These are phyloP conservation scores for Hemiprocne comata DNA, from an alignment of 2,113 vertebrate genomes.

Conservation along the genomic window DNA sequence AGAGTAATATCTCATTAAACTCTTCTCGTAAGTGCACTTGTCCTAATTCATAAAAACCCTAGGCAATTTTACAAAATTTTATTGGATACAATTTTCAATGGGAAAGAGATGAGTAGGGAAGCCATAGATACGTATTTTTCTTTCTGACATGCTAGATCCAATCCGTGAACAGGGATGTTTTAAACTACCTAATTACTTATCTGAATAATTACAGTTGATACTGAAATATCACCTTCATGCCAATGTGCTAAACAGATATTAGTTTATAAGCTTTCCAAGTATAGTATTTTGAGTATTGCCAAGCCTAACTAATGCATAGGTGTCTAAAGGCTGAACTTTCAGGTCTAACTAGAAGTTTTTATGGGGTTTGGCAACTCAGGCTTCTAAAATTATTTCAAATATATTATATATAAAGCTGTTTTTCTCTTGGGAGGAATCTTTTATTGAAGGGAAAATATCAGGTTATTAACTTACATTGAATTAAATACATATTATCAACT, in stretches of 20 bases:
- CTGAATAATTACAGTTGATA: not conserved
- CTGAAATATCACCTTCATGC: not conserved
- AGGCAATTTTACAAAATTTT: not conserved
- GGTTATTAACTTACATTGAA: not conserved
- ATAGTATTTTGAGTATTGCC: not conserved
- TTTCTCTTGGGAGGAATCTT: not conserved
- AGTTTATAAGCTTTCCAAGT: not conserved
- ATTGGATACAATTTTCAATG: not conserved
- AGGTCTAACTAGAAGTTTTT: not conserved
- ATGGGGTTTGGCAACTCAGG: not conserved
- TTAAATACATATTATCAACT: not conserved
- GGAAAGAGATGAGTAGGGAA: not conserved
- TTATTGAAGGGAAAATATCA: not conserved
- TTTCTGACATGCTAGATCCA: not conserved
- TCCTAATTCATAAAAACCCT: not conserved
- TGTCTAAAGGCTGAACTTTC: not conserved
- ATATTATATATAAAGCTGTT: not conserved
- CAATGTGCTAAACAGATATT: not conserved
- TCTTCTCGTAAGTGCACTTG: not conserved
- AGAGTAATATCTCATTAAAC: not conserved
- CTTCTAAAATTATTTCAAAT: not conserved
- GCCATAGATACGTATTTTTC: fast-evolving
- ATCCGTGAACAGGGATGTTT: not conserved
- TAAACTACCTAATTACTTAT: not conserved
- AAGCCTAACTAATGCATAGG: not conserved